Base-by-base conservation (phyloP, 35 echinoderm and acorn worm genomes). In the Antedon bifida region DNA sequence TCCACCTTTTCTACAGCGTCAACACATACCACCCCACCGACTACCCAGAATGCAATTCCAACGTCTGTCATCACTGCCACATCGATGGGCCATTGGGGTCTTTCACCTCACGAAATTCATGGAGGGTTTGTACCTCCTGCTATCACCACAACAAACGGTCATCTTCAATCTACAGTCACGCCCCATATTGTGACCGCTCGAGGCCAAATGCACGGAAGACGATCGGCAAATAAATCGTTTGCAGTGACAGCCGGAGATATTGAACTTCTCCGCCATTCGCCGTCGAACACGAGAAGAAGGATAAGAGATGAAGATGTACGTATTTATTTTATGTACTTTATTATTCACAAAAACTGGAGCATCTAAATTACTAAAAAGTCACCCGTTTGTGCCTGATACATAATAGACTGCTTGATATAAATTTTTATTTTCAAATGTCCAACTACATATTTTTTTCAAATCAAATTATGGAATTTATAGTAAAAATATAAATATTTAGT, bases 221-320 rank as follows among this genome's bases (percentile, higher is more conserved):
- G 83, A 93, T 46, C 87, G 81, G 35, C 78, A 75, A 29, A 86
- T 85, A 31, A 88, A 73, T 10, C 11, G 34, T 46, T 78, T 83
- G n/a, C 79, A 45, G 35, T 88, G 8, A 36, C 46, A 1, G 75
- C 78, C 26, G 34, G 73, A 31, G 93, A 96, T 39, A 36, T 96
- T 77, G 89, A 91, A 19, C 74, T 96, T 0, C 77, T 90, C 0
- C 82, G 93, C 44, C 88, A 91, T 83, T 91, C 89, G 51, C 86
- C 86, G 30, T 89, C 89, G 30, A 74, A 88, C 21, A 74, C 77
- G 34, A 84, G 93, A 35, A 91, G 95, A 74, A 80, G 90, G 74
- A 88, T 92, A 0, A 84, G 88, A 26, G 95, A 99, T 80, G 90
- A 92, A 74, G 95, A 99, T 78, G 95, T 99, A 56, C 90, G 90